These are phyloP conservation scores for Hoplostethus mediterraneus DNA, from an alignment of 2,797 vertebrate species.

Conservation along the genomic window DNA sequence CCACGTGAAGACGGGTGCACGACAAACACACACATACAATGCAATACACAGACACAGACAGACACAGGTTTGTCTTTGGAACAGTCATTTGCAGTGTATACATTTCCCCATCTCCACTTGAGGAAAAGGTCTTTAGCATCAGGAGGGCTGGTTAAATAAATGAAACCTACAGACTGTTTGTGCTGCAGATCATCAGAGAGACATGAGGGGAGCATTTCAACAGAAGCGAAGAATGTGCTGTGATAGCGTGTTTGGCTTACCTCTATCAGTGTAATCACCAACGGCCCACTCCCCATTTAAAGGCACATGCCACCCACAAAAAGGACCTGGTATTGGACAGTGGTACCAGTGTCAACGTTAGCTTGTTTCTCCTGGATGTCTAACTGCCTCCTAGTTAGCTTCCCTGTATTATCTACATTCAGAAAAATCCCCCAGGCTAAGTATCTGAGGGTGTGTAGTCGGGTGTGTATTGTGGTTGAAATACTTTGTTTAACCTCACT, in stretches of 20 bases:
- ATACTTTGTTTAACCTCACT: no score
- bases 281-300: neutral
- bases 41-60: slow-evolving; percentile 22
- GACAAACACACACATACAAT: neutral
- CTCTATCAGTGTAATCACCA: neutral
- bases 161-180: slow-evolving; percentile 12
- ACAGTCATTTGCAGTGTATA: neutral
- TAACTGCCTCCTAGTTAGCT: no score
- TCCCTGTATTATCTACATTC: no score
- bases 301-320: neutral
- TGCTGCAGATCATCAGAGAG: slow-evolving; percentile 23
- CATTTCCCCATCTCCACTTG: slow-evolving; percentile 20
- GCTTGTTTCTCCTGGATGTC: no score
- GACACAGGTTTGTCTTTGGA: slow-evolving; percentile 5
- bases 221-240: slow-evolving; percentile 1
- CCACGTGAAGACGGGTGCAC: neutral
- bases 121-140: slow-evolving; percentile 20
- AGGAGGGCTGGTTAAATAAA: neutral
- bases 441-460: no score
- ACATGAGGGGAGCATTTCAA: slow-evolving; percentile 13
- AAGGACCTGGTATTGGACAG: neutral
- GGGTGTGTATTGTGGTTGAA: no score
- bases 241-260: neutral
- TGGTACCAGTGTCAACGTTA: no score
- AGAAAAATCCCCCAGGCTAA: no score